Evolutionary conservation across 2,888 invertebrate genomes (phyloP).

Genomic region (Oligia strigilis): DNA sequence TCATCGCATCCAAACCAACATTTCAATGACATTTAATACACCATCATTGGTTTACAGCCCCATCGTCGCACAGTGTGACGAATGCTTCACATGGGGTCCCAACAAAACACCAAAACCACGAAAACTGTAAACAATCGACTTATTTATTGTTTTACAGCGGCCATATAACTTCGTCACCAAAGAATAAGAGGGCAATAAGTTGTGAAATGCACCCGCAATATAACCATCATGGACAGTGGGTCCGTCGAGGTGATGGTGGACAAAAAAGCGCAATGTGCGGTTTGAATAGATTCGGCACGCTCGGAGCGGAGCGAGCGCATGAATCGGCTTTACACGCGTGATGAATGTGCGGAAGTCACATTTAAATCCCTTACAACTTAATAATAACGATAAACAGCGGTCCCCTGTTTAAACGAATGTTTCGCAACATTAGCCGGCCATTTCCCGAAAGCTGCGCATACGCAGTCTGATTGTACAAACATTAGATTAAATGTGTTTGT

Average conservation of each 20-base stretch:
- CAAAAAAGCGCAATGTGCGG: slow-evolving; percentile 76
- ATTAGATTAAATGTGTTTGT: slow-evolving; percentile 83
- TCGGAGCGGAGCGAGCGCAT: slow-evolving; percentile 72
- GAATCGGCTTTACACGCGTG: slow-evolving; percentile 78
- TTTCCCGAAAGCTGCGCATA: slow-evolving; percentile 83
- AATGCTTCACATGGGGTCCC: slow-evolving; percentile 84
- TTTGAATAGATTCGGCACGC: slow-evolving; percentile 85
- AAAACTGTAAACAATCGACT: slow-evolving; percentile 85
- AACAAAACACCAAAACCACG: slow-evolving; percentile 76
- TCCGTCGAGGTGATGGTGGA: slow-evolving; percentile 52
- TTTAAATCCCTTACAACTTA: slow-evolving; percentile 85
- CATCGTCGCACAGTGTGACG: slow-evolving; percentile 74
- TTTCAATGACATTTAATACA: slow-evolving; percentile 78
- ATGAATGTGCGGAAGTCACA: slow-evolving; percentile 88
- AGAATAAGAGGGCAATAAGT: slow-evolving; percentile 83
- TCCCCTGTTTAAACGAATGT: slow-evolving; percentile 86
- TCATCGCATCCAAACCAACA: slow-evolving; percentile 76
- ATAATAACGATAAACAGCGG: slow-evolving; percentile 88
- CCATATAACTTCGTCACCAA: slow-evolving; percentile 84
- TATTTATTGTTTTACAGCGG: slow-evolving; percentile 89
- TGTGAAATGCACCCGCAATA: slow-evolving; percentile 86
- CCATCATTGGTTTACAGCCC: slow-evolving; percentile 81
- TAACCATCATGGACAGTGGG: slow-evolving; percentile 86
- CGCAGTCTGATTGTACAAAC: slow-evolving; percentile 79
- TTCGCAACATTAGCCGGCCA: slow-evolving; percentile 86